Evolutionary conservation across 2,113 vertebrate species (phyloP).

Genomic region (Mola mola): DNA sequence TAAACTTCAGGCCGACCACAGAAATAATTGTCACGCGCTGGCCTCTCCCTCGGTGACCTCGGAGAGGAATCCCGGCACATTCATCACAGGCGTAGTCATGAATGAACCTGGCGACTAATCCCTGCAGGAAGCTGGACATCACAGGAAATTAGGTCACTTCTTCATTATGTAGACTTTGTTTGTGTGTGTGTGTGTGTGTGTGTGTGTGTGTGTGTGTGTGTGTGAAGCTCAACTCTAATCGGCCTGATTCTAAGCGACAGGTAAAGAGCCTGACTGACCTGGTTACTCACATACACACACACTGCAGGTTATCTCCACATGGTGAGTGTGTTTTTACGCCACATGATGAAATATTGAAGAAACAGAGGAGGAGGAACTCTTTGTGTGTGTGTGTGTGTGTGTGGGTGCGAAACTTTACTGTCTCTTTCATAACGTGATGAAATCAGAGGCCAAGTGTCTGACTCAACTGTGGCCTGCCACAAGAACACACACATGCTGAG

Average conservation of each 20-base stretch:
- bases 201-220: conserved; percentile 9
- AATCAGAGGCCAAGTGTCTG: conserved; percentile 77
- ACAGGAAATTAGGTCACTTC: conserved; percentile 44
- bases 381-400: conserved; percentile 7
- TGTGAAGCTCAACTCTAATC: conserved; percentile 13
- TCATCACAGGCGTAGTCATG: background rate
- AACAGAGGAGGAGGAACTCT: conserved; percentile 60
- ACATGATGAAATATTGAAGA: conserved; percentile 79
- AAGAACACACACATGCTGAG: conserved; percentile 44
- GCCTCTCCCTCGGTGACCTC: too few relatives aligned
- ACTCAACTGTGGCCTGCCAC: conserved; percentile 63
- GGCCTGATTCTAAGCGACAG: conserved; percentile 36
- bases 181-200: conserved; percentile 8
- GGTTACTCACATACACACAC: conserved; percentile 40
- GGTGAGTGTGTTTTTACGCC: conserved; percentile 70
- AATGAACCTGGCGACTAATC: conserved; percentile 26
- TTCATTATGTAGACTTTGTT: conserved; percentile 47
- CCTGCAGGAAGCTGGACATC: conserved; percentile 12
- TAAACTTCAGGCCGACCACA: too few relatives aligned
- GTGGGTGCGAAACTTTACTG: conserved; percentile 66
- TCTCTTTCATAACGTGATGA: conserved; percentile 78
- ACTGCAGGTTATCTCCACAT: conserved; percentile 72
- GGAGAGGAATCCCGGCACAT: background rate
- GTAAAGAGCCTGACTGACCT: conserved; percentile 47
- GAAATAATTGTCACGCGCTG: too few relatives aligned